Percentiles rank a stretch among this genome's conserved stretches.
Evolutionary conservation across 2,113 vertebrate genomes (phyloP).

Genomic region (Bubo scandiacus): DNA sequence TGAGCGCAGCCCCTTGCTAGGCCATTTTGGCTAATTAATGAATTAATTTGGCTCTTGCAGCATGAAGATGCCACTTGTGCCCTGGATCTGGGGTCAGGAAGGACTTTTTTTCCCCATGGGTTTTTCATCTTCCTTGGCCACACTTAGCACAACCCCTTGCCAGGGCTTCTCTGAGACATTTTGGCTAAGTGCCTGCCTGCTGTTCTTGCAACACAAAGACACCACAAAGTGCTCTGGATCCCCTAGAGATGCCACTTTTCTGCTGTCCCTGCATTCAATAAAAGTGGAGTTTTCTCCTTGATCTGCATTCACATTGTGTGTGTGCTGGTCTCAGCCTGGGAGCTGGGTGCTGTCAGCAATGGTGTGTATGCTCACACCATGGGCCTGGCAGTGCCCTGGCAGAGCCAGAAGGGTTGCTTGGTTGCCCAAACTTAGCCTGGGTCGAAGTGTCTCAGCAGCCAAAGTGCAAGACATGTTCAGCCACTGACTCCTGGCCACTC

Average conservation of each 20-base stretch:
- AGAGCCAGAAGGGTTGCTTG: background rate
- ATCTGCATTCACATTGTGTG: fast-evolving
- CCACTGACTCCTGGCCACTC: background rate
- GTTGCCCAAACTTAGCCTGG: background rate
- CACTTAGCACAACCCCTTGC: background rate
- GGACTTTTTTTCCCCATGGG: background rate
- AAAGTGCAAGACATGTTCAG: background rate
- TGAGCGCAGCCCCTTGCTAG: background rate
- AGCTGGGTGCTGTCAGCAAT: background rate
- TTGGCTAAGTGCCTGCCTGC: background rate
- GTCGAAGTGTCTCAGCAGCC: background rate
- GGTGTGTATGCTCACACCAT: fast-evolving
- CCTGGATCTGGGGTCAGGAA: background rate
- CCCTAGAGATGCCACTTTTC: background rate
- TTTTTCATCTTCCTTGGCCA: background rate
- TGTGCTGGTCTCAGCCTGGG: background rate
- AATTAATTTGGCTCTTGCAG: too few species aligned
- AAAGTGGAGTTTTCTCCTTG: background rate
- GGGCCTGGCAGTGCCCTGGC: background rate
- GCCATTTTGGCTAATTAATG: background rate
- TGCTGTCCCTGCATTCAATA: background rate
- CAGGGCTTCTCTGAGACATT: background rate
- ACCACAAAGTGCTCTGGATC: background rate
- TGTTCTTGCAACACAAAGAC: background rate
- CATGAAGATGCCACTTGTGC: background rate